phyloP scores from a whole-genome alignment of 2,797 vertebrate species.

The Danio choprae region DNA sequence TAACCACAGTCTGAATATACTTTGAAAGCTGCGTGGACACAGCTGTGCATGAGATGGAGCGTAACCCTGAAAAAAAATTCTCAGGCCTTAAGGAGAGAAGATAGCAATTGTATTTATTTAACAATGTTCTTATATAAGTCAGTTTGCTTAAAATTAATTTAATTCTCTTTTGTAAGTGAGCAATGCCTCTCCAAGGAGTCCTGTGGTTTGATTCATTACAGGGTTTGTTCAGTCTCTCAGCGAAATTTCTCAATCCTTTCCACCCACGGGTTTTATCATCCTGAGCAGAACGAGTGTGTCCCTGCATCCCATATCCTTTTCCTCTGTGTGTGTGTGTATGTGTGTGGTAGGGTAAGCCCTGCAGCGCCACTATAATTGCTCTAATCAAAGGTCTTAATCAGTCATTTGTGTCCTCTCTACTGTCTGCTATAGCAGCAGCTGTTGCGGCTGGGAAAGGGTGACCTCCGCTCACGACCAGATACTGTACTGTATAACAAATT shows the following conservation, averaged over 20 bases:
- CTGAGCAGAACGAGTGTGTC: conserved; percentile 20
- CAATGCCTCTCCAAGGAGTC: conserved; percentile 10
- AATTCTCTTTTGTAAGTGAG: conserved; percentile 14
- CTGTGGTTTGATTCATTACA: conserved; percentile 37
- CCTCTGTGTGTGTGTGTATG: conserved; percentile 17
- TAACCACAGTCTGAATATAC: neutral
- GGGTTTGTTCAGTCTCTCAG: conserved; percentile 19
- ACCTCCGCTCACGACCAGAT: conserved; percentile 28
- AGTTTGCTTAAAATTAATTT: conserved; percentile 14
- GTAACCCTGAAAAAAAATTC: no score
- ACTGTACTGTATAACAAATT: neutral
- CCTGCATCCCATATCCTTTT: conserved; percentile 17
- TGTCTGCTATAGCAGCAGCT: conserved; percentile 52
- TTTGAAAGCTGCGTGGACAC: no score
- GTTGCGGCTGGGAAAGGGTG: conserved; percentile 38
- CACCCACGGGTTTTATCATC: conserved; percentile 15
- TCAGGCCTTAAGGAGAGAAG: neutral
- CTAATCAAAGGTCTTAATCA: conserved; percentile 64
- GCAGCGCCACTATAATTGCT: conserved; percentile 56
- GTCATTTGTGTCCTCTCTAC: conserved; percentile 58
- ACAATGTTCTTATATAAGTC: neutral
- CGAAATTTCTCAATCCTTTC: conserved; percentile 2
- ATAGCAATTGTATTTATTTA: neutral
- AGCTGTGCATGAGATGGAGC: no score
- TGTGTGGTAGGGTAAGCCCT: conserved; percentile 44